phyloP scores from a whole-genome alignment of 1,140 invertebrate genomes.

The Aphidius gifuensis region DNA sequence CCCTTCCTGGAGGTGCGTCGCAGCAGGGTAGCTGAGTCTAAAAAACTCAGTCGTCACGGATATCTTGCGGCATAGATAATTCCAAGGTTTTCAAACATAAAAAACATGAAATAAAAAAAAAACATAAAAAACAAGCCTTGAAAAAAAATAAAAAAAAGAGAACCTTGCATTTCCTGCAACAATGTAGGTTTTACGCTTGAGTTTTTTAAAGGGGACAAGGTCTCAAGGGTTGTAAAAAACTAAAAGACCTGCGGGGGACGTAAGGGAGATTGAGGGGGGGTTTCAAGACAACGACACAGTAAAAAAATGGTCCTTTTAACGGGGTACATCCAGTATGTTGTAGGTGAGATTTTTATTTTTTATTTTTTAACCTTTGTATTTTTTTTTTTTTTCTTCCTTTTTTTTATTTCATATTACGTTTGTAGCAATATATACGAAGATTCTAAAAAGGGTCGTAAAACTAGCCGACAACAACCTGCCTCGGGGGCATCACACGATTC shows the following conservation, averaged over 20 bases:
- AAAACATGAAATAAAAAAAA: constrained; percentile 14
- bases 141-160: constrained; percentile 35
- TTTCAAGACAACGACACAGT: background rate
- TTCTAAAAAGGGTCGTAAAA: constrained; percentile 2
- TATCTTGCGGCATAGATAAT: background rate
- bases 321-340: background rate
- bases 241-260: constrained; percentile 18
- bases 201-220: constrained; percentile 15
- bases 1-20: background rate
- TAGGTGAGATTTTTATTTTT: too few species aligned
- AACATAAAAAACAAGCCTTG: constrained; percentile 34
- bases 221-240: constrained; percentile 29
- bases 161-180: constrained; percentile 47
- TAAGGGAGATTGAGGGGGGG: constrained; percentile 2
- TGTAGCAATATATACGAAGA: constrained; percentile 2
- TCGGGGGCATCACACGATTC: background rate
- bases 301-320: constrained; percentile 10
- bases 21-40: background rate
- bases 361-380: too few species aligned
- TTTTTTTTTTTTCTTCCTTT: too few species aligned
- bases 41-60: background rate
- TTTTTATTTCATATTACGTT: background rate
- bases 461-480: background rate
- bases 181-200: constrained; percentile 39
- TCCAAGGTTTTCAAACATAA: constrained; percentile 44